Percentiles rank a stretch among this genome's conserved stretches.
Conservation (phyloP, 2,113 vertebrate genomes). For the Lepus timidus region DNA sequence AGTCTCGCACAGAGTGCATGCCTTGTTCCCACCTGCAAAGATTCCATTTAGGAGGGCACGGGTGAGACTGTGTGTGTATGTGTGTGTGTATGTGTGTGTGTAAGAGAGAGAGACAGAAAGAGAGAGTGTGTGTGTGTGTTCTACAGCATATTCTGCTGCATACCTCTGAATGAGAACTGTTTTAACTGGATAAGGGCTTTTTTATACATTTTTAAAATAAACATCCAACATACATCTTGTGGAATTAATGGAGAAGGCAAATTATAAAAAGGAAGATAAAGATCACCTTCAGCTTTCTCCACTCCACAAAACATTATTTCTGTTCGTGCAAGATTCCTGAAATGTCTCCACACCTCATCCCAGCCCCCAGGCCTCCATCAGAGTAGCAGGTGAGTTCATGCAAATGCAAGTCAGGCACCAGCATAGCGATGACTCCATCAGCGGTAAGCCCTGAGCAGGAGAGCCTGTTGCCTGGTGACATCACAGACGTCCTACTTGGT, state of each 20-base stretch:
- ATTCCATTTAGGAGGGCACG: background rate
- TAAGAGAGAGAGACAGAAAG: rapidly evolving
- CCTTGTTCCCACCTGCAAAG: background rate
- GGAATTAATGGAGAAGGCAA: conserved; percentile 15
- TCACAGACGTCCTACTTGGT: too few relatives aligned
- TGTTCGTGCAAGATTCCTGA: background rate
- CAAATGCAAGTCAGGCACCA: too few relatives aligned
- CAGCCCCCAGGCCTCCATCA: background rate
- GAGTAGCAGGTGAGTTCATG: background rate
- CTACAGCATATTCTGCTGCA: background rate
- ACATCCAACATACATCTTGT: background rate
- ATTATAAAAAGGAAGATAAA: conserved; percentile 28
- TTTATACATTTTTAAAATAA: background rate
- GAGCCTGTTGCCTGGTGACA: background rate
- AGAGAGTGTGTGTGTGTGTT: background rate
- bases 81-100: background rate
- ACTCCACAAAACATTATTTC: background rate
- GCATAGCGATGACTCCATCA: too few relatives aligned
- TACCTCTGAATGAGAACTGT: background rate
- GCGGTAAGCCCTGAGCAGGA: too few relatives aligned
- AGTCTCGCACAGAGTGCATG: background rate
- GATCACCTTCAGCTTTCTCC: background rate
- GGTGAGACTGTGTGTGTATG: background rate
- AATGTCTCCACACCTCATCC: background rate
- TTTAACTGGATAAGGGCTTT: background rate